Evolutionary conservation across 2,797 vertebrate genomes (phyloP).

Genomic region (Brachyalestes nurse): DNA sequence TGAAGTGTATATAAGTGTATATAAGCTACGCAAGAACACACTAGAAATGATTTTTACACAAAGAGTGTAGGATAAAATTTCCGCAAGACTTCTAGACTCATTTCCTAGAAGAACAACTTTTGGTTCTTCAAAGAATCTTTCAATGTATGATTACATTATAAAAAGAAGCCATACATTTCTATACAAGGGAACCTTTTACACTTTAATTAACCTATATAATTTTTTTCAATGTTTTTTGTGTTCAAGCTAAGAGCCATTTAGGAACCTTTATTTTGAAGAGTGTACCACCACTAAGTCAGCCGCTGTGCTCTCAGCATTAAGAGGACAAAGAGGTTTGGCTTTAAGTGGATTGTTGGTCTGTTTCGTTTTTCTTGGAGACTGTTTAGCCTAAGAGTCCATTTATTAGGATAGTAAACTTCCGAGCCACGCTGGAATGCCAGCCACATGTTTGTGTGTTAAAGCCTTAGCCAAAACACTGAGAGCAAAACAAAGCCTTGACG

Average conservation of each 20-base stretch:
- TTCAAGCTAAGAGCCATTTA: background rate
- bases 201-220: no score
- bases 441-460: constrained; percentile 68
- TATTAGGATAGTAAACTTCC: constrained; percentile 74
- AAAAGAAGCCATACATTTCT: no score
- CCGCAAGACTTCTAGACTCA: no score
- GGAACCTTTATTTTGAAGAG: background rate
- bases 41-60: no score
- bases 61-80: no score
- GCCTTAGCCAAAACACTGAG: constrained; percentile 35
- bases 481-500: constrained; percentile 30
- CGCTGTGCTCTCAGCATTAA: constrained; percentile 27
- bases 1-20: no score
- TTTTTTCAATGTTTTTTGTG: background rate
- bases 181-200: no score
- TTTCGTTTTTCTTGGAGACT: constrained; percentile 62
- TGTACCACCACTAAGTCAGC: background rate
- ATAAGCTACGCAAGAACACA: no score
- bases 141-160: background rate
- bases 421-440: constrained; percentile 60
- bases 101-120: background rate
- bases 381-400: constrained; percentile 62
- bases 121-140: background rate
- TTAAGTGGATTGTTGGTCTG: constrained; percentile 61
- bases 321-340: constrained; percentile 27